Percentiles rank a stretch among this genome's conserved stretches.
Evolutionary conservation across 2,888 invertebrate genomes (phyloP).

Genomic region (Eristalinus sepulchralis): DNA sequence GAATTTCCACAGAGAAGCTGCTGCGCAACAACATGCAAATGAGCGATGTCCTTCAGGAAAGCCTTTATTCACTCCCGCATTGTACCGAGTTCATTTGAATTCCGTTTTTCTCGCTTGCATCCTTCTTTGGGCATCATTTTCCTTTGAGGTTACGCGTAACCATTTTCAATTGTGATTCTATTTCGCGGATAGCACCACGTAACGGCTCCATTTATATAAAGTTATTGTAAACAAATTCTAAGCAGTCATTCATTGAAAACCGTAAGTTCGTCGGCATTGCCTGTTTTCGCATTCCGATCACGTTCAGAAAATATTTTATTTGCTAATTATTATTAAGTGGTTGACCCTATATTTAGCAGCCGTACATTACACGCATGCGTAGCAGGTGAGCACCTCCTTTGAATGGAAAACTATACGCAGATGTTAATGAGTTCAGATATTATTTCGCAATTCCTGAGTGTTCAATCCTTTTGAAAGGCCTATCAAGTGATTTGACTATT

Average conservation of each 20-base stretch:
- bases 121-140: background rate
- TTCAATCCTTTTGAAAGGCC: background rate
- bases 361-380: constrained; percentile 15
- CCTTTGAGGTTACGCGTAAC: background rate
- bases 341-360: constrained; percentile 19
- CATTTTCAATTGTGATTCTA: background rate
- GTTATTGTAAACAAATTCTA: constrained; percentile 8
- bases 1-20: background rate
- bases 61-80: background rate
- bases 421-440: background rate
- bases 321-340: constrained; percentile 3
- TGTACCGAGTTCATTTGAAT: background rate
- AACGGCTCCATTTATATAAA: constrained; percentile 16
- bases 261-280: background rate
- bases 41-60: background rate
- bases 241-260: constrained; percentile 1
- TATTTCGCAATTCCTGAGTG: background rate
- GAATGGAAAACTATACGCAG: background rate
- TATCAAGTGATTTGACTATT: background rate
- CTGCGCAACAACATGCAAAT: background rate
- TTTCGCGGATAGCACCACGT: constrained; percentile 23
- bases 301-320: constrained; percentile 10
- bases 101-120: background rate
- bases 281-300: constrained; percentile 25
- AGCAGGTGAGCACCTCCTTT: background rate